Evolutionary conservation across 2,113 vertebrate genomes (phyloP), one percentile per base, ranked within the genome.

Genomic region (Prochilodus magdalenae): DNA sequence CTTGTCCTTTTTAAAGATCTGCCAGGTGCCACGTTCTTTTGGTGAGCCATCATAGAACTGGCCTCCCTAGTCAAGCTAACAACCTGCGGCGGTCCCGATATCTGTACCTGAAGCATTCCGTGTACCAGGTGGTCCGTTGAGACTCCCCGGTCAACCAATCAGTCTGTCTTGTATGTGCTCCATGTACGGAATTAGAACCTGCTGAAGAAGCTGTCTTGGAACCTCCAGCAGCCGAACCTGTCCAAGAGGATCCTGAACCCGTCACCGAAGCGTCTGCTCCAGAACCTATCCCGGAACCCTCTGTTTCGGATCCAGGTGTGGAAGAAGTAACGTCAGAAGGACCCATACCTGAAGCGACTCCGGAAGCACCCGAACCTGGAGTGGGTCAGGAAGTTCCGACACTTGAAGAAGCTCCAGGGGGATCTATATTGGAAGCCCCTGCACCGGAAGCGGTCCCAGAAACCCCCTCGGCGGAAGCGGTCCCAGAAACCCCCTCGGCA

Each of bases 111-210:
- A 55, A 73, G 27, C 55, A 44, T 73, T 20, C 67, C 6, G 13
- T 30, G 24, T 55, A 51, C 22, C 67, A 26, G 71, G 18, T 40
- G 53, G 26, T 75, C 14, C 57, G 57, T 57, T 75, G 29, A 26
- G 67, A 30, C 30, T 82, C 49, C 29, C 6, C 29, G 36, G 1
- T 79, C 7, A 47, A 22, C 60, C 24, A 36, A 8, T 33, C 36
- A 47, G 20, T 60, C 62, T 24, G 59, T 71, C 30, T 49, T 77
- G n/a, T 57, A 36, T 80, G 5, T 85, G 30, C 55, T 49, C 27
- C 0, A 73, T 75, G 47, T 74, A 51, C 75, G 77, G 53, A 51
- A 57, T 69, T 77, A 74, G 85, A 81, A 26, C 20, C 55, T 1
- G 15, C 10, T 66, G 36, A 20, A 14, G 77, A 78, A 49, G 62